Evolutionary conservation across 64 coral and sea anemone genomes (phyloP).

Genomic region (Trachythela sp.): DNA sequence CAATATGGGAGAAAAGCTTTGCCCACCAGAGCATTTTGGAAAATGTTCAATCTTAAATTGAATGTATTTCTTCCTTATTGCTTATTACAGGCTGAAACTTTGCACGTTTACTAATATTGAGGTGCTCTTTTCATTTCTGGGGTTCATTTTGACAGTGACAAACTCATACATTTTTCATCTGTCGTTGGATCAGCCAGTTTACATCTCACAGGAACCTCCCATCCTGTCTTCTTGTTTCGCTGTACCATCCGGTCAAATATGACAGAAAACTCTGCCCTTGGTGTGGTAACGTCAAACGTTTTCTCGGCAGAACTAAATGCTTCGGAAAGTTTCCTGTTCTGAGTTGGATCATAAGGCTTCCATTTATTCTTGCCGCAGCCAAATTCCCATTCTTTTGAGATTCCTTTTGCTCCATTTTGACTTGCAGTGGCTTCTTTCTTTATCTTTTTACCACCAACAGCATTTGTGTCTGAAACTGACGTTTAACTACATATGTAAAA

Average conservation of each 20-base stretch:
- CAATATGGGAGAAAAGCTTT: no score
- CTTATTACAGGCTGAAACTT: no score
- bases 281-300: slow-evolving; percentile 45
- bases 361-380: slow-evolving; percentile 63
- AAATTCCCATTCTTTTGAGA: slow-evolving; percentile 51
- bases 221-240: slow-evolving; percentile 75
- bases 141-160: background rate
- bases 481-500: background rate
- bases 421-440: background rate
- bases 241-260: slow-evolving; percentile 96
- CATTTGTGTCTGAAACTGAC: background rate
- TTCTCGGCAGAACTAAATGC: slow-evolving; percentile 58
- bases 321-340: slow-evolving; percentile 51
- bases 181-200: background rate
- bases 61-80: no score
- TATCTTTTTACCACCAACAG: background rate
- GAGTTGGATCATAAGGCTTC: slow-evolving; percentile 52
- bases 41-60: no score
- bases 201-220: slow-evolving; percentile 80
- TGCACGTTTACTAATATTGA: no score
- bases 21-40: no score
- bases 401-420: background rate
- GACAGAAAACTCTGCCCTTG: slow-evolving; percentile 47
- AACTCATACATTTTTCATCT: slow-evolving; percentile 12
- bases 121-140: no score